These are phyloP conservation scores for Proteles cristata DNA, from an alignment of 2,113 vertebrate genomes.

Conservation along the genomic window DNA sequence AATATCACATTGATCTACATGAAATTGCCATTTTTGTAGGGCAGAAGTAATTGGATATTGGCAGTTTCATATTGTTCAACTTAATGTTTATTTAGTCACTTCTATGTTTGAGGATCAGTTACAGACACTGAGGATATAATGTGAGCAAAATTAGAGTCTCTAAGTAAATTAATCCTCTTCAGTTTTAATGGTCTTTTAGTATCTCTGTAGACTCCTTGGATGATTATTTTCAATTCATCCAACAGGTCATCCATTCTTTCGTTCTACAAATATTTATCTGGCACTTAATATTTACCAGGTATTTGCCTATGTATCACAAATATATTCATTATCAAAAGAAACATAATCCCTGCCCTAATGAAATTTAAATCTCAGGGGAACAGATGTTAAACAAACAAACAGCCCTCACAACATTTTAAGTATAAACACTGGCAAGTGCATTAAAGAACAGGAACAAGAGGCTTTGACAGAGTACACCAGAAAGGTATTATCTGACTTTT, in stretches of 20 bases:
- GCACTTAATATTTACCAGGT: not conserved
- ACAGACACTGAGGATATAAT: not conserved
- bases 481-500: not conserved
- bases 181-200: not conserved
- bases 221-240: not conserved
- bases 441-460: not conserved
- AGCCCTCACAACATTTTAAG: not conserved
- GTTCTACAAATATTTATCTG: not conserved
- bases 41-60: not conserved
- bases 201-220: not conserved
- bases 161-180: not conserved
- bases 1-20: not conserved
- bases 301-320: not conserved
- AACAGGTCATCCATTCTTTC: not conserved
- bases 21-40: not conserved
- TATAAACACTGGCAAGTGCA: not conserved
- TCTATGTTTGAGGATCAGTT: not conserved
- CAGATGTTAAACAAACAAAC: not conserved
- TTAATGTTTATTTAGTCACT: not conserved
- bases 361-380: not conserved
- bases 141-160: not conserved
- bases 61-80: not conserved
- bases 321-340: not conserved
- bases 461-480: not conserved
- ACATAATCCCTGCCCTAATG: not conserved